Percentiles rank a stretch among this genome's conserved stretches.
Conservation (phyloP, 2,888 invertebrate genomes). For the Philereme transversata region DNA sequence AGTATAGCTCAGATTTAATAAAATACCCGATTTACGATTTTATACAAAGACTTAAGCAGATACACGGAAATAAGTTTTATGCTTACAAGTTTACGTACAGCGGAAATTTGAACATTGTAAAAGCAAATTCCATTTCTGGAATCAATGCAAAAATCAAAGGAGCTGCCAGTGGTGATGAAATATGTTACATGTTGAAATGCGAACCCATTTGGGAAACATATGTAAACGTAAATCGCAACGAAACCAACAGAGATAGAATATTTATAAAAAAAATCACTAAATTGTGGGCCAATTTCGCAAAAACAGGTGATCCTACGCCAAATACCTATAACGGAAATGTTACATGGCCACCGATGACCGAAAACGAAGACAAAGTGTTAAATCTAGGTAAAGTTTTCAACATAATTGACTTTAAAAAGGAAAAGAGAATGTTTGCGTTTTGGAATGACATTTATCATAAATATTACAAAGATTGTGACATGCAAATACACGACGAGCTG, state of each 20-base stretch:
- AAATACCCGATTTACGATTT: conserved; percentile 74
- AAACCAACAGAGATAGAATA: conserved; percentile 55
- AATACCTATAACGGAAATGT: conserved; percentile 41
- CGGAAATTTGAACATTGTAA: conserved; percentile 68
- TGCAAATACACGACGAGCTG: conserved; percentile 63
- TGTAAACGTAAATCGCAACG: conserved; percentile 49
- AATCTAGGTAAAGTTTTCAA: conserved; percentile 54
- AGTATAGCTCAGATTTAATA: conserved; percentile 72
- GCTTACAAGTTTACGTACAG: conserved; percentile 78
- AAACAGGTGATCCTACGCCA: conserved; percentile 68
- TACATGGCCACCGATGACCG: conserved; percentile 62
- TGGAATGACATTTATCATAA: conserved; percentile 65
- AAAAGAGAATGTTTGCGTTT: conserved; percentile 61
- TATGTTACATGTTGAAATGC: conserved; percentile 76
- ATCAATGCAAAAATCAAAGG: conserved; percentile 59
- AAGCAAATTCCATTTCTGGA: conserved; percentile 58
- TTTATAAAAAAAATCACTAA: conserved; percentile 66
- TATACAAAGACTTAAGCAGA: conserved; percentile 54
- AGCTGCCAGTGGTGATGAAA: conserved; percentile 77
- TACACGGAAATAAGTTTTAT: conserved; percentile 52
- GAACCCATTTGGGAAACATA: conserved; percentile 70
- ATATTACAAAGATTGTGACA: conserved; percentile 58
- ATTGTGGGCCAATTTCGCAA: conserved; percentile 81
- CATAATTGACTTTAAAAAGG: conserved; percentile 49
- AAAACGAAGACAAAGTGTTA: conserved; percentile 53